These are phyloP conservation scores for Idris sp. DNA, from an alignment of 1,140 invertebrate genomes.

Conservation along the genomic window DNA sequence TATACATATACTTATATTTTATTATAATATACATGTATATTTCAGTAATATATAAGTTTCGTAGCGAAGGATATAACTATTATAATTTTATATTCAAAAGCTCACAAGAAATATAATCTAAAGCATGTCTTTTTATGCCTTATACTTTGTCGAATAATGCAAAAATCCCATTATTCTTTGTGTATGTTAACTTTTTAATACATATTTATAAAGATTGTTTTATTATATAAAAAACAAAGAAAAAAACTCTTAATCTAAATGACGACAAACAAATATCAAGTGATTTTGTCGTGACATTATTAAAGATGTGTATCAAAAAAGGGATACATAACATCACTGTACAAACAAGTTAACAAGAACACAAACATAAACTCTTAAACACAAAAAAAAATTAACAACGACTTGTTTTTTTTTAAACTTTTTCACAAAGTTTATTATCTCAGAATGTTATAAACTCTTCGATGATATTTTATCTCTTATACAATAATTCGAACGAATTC, in stretches of 20 bases:
- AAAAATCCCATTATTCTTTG: constrained; percentile 3
- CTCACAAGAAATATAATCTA: constrained; percentile 15
- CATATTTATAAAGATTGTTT: background rate
- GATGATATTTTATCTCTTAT: constrained; percentile 3
- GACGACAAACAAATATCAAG: constrained; percentile 6
- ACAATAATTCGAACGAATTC: constrained; percentile 8
- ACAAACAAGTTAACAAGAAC: constrained; percentile 13
- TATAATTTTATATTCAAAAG: constrained; percentile 18
- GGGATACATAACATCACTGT: constrained; percentile 13
- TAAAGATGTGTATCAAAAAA: constrained; percentile 34
- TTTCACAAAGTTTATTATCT: constrained; percentile 25
- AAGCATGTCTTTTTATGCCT: constrained; percentile 16
- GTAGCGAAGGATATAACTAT: constrained; percentile 20
- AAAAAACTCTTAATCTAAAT: background rate
- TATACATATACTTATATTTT: constrained; percentile 14
- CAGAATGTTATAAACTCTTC: constrained; percentile 4
- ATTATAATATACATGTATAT: constrained; percentile 12
- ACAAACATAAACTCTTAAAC: constrained; percentile 9
- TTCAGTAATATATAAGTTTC: constrained; percentile 22
- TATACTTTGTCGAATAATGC: constrained; percentile 6
- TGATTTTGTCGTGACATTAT: background rate
- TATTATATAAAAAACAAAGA: too few species aligned
- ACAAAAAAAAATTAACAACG: constrained; percentile 9
- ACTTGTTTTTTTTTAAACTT: too few species aligned
- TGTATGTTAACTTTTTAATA: background rate